phyloP scores from a whole-genome alignment of 2,113 vertebrate species.

The Apodemus speciosus region DNA sequence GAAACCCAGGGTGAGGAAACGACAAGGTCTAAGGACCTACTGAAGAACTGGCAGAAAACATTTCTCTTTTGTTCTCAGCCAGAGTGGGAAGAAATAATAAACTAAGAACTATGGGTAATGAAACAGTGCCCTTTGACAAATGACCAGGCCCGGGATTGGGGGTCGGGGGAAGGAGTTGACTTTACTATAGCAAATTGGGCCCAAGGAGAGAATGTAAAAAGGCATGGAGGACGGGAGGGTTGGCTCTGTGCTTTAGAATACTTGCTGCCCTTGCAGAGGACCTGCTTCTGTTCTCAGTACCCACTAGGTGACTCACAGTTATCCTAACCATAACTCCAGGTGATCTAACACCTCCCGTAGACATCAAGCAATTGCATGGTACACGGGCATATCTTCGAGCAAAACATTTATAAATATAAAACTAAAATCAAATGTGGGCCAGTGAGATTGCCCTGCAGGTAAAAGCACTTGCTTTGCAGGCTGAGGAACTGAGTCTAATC shows the following conservation, averaged over 20 bases:
- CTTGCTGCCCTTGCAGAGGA: background rate
- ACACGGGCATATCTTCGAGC: background rate
- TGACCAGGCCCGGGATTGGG: background rate
- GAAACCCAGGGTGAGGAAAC: constrained; percentile 47
- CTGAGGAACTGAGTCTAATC: background rate
- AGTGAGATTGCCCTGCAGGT: background rate
- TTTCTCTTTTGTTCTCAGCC: constrained; percentile 54
- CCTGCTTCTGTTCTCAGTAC: background rate
- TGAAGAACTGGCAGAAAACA: background rate
- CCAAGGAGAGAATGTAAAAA: background rate
- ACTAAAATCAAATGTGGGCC: background rate
- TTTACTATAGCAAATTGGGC: background rate
- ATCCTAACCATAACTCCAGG: background rate
- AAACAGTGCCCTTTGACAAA: constrained; percentile 7
- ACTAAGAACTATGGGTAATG: background rate
- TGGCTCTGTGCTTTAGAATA: background rate
- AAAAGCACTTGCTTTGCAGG: background rate
- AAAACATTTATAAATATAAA: background rate
- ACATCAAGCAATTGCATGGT: background rate
- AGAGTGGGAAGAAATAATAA: constrained; percentile 8
- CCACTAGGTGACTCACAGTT: background rate
- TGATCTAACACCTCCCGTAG: background rate
- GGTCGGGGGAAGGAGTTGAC: background rate
- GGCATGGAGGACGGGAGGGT: too few relatives aligned
- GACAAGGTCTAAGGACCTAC: constrained; percentile 16